Evolutionary conservation across 2,113 vertebrate species (phyloP).

Genomic region (Neolamprologus kungweensis): DNA sequence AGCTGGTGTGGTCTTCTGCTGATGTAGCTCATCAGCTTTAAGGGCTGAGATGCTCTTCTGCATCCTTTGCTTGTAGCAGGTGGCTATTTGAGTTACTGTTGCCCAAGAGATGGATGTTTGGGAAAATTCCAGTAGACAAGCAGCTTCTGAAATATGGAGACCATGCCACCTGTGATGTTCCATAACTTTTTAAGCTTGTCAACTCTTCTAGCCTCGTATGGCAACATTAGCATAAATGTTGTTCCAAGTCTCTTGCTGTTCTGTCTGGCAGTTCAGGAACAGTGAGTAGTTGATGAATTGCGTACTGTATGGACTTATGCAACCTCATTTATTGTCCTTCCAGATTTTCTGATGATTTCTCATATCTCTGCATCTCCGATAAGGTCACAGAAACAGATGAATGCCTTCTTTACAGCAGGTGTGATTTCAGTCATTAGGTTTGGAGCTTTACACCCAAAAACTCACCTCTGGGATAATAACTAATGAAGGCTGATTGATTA

Average conservation of each 20-base stretch:
- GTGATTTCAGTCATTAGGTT: background rate
- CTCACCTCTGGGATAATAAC: background rate
- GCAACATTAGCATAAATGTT: background rate
- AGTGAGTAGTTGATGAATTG: background rate
- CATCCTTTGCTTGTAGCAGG: background rate
- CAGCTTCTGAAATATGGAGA: background rate
- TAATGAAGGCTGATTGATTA: slow-evolving; percentile 3
- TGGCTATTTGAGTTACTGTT: background rate
- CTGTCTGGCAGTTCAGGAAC: background rate
- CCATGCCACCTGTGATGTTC: background rate
- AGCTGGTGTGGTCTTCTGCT: background rate
- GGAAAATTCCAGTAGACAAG: background rate
- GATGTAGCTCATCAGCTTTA: background rate
- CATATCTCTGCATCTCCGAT: background rate
- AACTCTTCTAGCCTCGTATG: background rate
- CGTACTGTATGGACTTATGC: background rate
- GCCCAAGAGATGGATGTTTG: background rate
- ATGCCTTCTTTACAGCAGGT: background rate
- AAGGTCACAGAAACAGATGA: background rate
- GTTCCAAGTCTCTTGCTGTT: background rate
- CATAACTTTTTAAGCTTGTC: background rate
- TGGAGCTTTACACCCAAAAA: background rate
- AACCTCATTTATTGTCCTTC: background rate
- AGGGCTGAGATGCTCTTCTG: background rate
- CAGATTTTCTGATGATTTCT: background rate